These are phyloP conservation scores for Sarcophaga variegata DNA, from an alignment of 2,888 invertebrate genomes.

Conservation along the genomic window DNA sequence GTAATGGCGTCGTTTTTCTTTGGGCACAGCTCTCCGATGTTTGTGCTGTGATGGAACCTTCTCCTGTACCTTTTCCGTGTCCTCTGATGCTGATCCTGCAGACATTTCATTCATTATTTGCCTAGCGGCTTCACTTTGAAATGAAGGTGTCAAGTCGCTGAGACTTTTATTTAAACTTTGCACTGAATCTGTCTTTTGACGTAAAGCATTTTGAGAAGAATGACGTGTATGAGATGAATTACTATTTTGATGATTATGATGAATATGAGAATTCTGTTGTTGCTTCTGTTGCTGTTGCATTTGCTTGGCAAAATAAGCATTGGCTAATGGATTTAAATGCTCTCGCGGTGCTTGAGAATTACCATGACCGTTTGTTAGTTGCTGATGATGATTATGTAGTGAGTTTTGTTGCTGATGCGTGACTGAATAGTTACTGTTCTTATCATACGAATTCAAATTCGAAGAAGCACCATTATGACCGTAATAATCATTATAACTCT, in stretches of 20 bases:
- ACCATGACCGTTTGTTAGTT: conserved; percentile 63
- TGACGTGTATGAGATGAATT: conserved; percentile 72
- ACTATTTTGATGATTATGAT: conserved; percentile 54
- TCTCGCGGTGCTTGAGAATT: conserved; percentile 71
- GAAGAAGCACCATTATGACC: conserved; percentile 59
- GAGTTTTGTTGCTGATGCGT: conserved; percentile 69
- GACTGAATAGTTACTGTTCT: conserved; percentile 78
- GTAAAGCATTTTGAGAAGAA: conserved; percentile 76
- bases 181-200: conserved; percentile 81
- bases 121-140: conserved; percentile 92
- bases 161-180: conserved; percentile 81
- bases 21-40: conserved; percentile 88
- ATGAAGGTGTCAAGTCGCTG: conserved; percentile 86
- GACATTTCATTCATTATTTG: conserved; percentile 92
- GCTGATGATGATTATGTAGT: conserved; percentile 76
- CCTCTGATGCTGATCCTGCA: conserved; percentile 82
- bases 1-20: conserved; percentile 92
- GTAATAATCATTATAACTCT: conserved; percentile 72
- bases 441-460: conserved; percentile 75
- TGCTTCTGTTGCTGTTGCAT: conserved; percentile 74
- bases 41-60: conserved; percentile 84
- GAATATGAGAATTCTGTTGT: conserved; percentile 60
- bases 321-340: conserved; percentile 77
- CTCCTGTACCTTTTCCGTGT: conserved; percentile 79
- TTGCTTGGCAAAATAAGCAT: conserved; percentile 79